These are phyloP conservation scores for Xenus cinereus DNA, from an alignment of 2,113 vertebrate species.

Conservation along the genomic window DNA sequence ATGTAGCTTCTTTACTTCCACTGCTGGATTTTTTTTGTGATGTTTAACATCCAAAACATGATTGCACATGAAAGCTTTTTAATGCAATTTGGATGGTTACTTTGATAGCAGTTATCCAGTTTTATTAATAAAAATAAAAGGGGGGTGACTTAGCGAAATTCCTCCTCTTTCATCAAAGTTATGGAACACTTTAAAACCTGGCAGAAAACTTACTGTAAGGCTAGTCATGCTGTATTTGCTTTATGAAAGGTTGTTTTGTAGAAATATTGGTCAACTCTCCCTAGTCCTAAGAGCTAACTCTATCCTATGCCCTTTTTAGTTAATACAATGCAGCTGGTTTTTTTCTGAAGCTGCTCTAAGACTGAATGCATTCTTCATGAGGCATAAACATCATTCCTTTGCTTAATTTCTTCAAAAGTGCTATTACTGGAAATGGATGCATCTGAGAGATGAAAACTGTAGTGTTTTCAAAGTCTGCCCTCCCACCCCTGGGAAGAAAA, in stretches of 20 bases:
- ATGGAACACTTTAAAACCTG: neutral
- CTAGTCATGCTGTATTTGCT: neutral
- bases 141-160: neutral
- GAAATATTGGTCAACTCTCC: neutral
- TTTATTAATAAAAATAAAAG: neutral
- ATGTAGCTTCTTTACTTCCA: neutral
- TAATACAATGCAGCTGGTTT: neutral
- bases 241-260: neutral
- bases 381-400: neutral
- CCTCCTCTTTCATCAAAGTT: neutral
- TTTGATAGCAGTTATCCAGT: neutral
- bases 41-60: neutral
- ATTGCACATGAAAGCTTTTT: neutral
- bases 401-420: neutral
- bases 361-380: neutral
- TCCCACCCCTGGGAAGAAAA: accelerated
- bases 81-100: neutral
- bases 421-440: neutral
- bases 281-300: neutral
- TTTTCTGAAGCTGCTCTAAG: neutral
- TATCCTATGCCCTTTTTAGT: neutral
- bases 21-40: neutral
- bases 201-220: neutral
- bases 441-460: neutral
- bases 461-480: neutral